Base-by-base conservation (phyloP, 2,113 vertebrate species). In the Dasyornis broadbenti region DNA sequence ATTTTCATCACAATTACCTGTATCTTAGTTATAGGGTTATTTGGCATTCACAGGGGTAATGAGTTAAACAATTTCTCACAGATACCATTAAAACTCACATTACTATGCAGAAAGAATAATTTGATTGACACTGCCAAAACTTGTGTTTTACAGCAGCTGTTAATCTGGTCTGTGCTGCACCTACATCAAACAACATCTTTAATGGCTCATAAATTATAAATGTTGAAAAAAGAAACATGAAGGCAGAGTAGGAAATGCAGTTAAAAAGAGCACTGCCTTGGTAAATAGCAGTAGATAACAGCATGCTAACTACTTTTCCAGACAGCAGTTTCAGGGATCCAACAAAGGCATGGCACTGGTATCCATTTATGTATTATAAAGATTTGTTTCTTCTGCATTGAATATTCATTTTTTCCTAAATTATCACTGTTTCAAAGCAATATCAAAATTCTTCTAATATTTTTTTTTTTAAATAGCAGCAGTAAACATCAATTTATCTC, bases 111-210 rank as follows among this genome's bases (percentile, higher is more conserved):
- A 90, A 82, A 68, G 42, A 11, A 54, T 56, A 45, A 59, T 72
- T 80, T 95, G 87, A 95, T 87, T 90, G 93, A 90, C 70, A 52
- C 27, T 82, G 66, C 9, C 63, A 94, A 85, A 95, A 54, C 19
- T 31, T 86, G 63, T 77, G 73, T 57, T 91, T 89, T 91, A 88
- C 45, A 85, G 42, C 10, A 4, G 13, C 45, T 90, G 80, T 87
- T 89, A 82, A 54, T 80, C 45, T 90, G 45, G 47, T 94, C 83
- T 84, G 23, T 60, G 39, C 47, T 86, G 59, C 35, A 87, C 39
- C 63, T 90, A 80, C 45, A 91, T 80, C 73, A 91, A 92, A 90
- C 35, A 86, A 57, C 59, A 69, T 53, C 40, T 90, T 69, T 90
- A 89, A 71, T 91, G 37, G 21, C 21, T 91, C 50, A 69, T 85